Base-by-base conservation (phyloP, 2,888 invertebrate species). In the Leistus spinibarbis region DNA sequence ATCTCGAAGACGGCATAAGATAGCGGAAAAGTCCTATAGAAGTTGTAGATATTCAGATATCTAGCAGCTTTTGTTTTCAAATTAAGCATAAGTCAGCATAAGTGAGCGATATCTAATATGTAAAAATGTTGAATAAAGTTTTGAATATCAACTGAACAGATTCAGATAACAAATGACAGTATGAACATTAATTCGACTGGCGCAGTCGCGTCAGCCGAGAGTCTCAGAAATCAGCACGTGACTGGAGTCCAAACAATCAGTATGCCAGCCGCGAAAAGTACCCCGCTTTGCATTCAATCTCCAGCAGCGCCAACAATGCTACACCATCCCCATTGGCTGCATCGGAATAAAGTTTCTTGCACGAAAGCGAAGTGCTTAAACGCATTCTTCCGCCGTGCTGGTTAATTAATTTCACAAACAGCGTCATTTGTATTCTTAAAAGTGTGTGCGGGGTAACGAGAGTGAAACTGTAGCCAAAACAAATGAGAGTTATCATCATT, bases 371-470 rank as follows among this genome's bases (percentile, higher is more conserved):
- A 64, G 16, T 23, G n/a, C 64, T 24, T 27, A 19, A 62, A 54
- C 63, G 63, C 67, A 73, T 73, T 75, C 69, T 75, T 75, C 69
- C 69, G 69, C 62, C 53, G 75, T 54, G 75, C 63, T 75, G 75
- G 75, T 75, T 75, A 75, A 75, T 75, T 75, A 75, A 75, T 75
- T 75, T 75, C 69, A 75, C 75, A 69, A 75, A 75, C 75, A 75
- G 69, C 69, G 69, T 75, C 68, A 69, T 75, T 75, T 75, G 69
- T 75, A 75, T 75, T 75, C 75, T 16, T 7, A 13, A 24, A 7
- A 24, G 69, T 23, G 68, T 53, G 54, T 54, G 54, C 54, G 75
- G 63, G 54, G 24, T 22, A 16, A 27, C 20, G 54, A 56, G 24
- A 23, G 63, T 17, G 20, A 60, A 13, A 17, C 22, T 60, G 60